Percentiles rank a stretch among this genome's conserved stretches.
phyloP scores from a whole-genome alignment of 2,888 invertebrate genomes.

The Subacronicta megacephala region DNA sequence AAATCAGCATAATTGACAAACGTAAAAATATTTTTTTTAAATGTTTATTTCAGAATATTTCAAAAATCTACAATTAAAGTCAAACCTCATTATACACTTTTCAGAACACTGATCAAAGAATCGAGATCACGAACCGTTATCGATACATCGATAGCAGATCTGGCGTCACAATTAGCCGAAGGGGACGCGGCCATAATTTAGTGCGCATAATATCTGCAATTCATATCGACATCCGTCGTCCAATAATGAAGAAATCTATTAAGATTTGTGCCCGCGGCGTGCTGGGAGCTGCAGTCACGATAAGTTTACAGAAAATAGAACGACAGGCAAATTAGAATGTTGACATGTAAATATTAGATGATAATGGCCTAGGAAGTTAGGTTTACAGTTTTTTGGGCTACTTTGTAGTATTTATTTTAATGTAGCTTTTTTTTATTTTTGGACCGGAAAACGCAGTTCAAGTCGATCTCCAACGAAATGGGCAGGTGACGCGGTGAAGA shows the following conservation, averaged over 20 bases:
- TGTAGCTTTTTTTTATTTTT: too few relatives aligned
- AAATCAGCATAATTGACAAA: too few relatives aligned
- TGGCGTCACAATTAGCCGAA: conserved; percentile 56
- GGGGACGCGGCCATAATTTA: conserved; percentile 58
- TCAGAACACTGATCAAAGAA: conserved; percentile 25
- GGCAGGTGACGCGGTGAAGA: too few relatives aligned
- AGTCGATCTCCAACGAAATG: too few relatives aligned
- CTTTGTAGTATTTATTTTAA: conserved; percentile 5
- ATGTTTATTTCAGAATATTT: too few relatives aligned
- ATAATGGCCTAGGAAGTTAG: conserved; percentile 34
- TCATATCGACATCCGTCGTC: conserved; percentile 54
- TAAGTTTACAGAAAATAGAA: conserved; percentile 50
- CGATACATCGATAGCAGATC: conserved; percentile 46
- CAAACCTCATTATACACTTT: background rate
- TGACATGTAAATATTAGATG: conserved; percentile 43
- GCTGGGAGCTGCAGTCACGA: conserved; percentile 44
- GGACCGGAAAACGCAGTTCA: too few relatives aligned
- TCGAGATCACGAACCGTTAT: conserved; percentile 50
- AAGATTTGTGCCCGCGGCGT: conserved; percentile 52
- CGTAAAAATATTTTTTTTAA: too few relatives aligned
- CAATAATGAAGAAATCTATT: conserved; percentile 71
- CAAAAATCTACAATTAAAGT: background rate
- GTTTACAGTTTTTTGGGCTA: conserved; percentile 26
- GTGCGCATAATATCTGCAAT: conserved; percentile 57
- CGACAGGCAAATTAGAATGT: conserved; percentile 58